Evolutionary conservation across 2,888 invertebrate genomes (phyloP).

Genomic region (Tiphia femorata): DNA sequence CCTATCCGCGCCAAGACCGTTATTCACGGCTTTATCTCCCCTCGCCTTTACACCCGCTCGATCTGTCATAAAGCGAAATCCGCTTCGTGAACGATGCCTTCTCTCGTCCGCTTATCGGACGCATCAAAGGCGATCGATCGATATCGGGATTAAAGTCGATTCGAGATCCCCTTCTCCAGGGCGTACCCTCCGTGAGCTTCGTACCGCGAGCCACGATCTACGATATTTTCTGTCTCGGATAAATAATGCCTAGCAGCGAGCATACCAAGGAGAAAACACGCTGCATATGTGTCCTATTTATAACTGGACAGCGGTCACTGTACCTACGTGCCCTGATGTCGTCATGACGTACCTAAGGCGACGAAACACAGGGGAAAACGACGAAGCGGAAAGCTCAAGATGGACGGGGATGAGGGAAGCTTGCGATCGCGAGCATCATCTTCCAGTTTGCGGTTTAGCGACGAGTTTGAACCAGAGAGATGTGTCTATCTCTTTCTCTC

Average conservation of each 20-base stretch:
- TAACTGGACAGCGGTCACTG: conserved; percentile 17
- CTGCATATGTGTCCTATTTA: not conserved
- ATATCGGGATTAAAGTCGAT: conserved; percentile 2
- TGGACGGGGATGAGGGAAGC: not conserved
- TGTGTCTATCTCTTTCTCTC: not conserved
- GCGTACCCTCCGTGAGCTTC: conserved; percentile 2
- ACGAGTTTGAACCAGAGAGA: not conserved
- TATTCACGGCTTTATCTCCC: conserved; percentile 8
- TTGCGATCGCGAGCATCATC: not conserved
- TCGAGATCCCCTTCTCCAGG: not conserved
- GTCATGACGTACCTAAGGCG: not conserved
- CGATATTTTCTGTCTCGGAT: conserved; percentile 3
- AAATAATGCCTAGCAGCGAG: conserved; percentile 6
- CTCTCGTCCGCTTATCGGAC: conserved; percentile 5
- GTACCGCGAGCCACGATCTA: not conserved
- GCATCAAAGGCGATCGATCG: conserved; percentile 7
- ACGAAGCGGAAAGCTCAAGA: not conserved
- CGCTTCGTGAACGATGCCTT: not conserved
- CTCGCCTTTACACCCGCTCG: conserved; percentile 6
- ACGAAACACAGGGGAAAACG: too few relatives aligned
- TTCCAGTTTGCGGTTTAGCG: not conserved
- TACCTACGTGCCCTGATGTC: not conserved
- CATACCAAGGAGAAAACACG: not conserved
- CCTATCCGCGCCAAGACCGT: conserved; percentile 1
- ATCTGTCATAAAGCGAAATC: conserved; percentile 17